Evolutionary conservation across 2,797 vertebrate species (phyloP).

Genomic region (Mionectes olivaceus): DNA sequence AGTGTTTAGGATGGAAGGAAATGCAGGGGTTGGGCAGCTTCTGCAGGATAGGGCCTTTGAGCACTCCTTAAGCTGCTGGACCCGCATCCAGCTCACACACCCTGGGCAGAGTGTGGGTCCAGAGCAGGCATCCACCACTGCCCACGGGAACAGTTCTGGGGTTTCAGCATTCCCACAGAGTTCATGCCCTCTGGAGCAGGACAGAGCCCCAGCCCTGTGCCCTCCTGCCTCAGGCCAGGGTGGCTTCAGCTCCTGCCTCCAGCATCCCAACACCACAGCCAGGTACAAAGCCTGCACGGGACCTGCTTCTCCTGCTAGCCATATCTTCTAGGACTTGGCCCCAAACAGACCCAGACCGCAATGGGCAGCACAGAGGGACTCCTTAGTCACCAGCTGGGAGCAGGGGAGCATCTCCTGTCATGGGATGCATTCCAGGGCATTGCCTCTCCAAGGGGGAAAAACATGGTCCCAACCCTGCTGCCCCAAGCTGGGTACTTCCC

Average conservation of each 20-base stretch:
- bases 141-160: neutral
- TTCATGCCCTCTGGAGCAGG: neutral
- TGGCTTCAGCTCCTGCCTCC: neutral
- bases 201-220: neutral
- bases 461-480: neutral
- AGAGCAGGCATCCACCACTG: neutral
- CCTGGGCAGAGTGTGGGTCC: neutral
- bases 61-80: neutral
- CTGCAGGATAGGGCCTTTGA: neutral
- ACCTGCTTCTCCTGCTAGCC: neutral
- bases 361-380: neutral
- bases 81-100: fast-evolving
- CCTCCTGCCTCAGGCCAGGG: neutral
- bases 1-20: neutral
- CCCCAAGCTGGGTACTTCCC: neutral
- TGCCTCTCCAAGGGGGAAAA: neutral
- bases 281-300: neutral
- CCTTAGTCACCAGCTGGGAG: no score
- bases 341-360: fast-evolving
- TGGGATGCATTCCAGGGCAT: neutral
- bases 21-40: neutral
- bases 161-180: neutral
- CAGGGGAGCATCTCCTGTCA: neutral
- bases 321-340: neutral
- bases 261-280: neutral